Conservation (phyloP, 64 coral and sea anemone genomes). For the Pocillopora damicornis region DNA sequence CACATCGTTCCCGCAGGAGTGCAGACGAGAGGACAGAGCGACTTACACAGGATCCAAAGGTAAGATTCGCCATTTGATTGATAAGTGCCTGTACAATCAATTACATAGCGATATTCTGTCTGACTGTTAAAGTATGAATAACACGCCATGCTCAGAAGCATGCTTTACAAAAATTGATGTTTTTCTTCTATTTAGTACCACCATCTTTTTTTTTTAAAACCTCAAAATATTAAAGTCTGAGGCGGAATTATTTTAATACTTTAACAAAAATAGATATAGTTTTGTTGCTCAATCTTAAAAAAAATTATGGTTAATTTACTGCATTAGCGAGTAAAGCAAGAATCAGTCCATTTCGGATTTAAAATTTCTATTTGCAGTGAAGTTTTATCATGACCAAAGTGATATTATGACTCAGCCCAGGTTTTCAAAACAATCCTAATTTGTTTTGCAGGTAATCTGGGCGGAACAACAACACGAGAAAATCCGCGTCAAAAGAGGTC, state of each 20-base stretch:
- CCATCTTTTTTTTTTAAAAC: too few relatives aligned
- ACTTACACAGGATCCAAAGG: slow-evolving; percentile 53
- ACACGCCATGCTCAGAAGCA: too few relatives aligned
- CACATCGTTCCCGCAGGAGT: slow-evolving; percentile 67
- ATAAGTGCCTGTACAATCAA: not conserved
- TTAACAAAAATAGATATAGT: too few relatives aligned
- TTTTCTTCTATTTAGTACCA: too few relatives aligned
- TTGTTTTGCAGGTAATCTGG: slow-evolving; percentile 69
- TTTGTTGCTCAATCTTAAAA: not conserved
- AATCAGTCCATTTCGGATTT: not conserved
- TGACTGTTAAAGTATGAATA: too few relatives aligned
- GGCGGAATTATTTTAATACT: too few relatives aligned
- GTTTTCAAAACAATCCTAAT: not conserved
- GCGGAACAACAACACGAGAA: slow-evolving; percentile 97
- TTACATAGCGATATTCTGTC: too few relatives aligned
- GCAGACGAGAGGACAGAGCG: slow-evolving; percentile 71
- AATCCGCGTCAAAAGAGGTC: slow-evolving; percentile 75
- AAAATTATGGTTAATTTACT: not conserved
- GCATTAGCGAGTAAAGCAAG: not conserved
- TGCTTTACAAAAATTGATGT: too few relatives aligned
- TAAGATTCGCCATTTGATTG: not conserved
- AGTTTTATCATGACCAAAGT: slow-evolving; percentile 10
- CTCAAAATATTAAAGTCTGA: too few relatives aligned
- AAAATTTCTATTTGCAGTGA: not conserved
- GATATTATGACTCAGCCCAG: not conserved